A percentile compares a stretch with the other conserved stretches of the same genome.
Evolutionary conservation across 2,797 vertebrate species (phyloP).

Genomic region (Gephyroberyx darwinii): DNA sequence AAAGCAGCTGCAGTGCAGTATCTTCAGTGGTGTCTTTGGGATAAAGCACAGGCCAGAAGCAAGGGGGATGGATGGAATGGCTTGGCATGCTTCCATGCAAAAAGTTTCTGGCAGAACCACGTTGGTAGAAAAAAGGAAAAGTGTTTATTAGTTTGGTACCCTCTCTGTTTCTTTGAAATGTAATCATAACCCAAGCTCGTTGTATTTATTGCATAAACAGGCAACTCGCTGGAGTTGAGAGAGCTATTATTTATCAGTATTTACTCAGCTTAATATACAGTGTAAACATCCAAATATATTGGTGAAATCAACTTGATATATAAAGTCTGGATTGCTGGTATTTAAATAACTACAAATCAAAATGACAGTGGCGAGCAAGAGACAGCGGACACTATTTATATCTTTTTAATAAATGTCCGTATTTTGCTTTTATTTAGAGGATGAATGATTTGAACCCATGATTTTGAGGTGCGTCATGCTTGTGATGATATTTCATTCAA

Average conservation of each 20-base stretch:
- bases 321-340: slow-evolving; percentile 40
- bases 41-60: slow-evolving; percentile 64
- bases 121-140: slow-evolving; percentile 54
- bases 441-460: background rate
- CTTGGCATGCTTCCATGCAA: slow-evolving; percentile 66
- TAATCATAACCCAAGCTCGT: slow-evolving; percentile 67
- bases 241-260: slow-evolving; percentile 67
- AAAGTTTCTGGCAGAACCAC: slow-evolving; percentile 63
- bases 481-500: slow-evolving; percentile 24
- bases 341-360: background rate
- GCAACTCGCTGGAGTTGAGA: slow-evolving; percentile 40
- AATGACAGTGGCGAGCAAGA: slow-evolving; percentile 58
- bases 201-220: slow-evolving; percentile 74
- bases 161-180: slow-evolving; percentile 69
- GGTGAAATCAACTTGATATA: slow-evolving; percentile 55
- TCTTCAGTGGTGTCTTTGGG: slow-evolving; percentile 53
- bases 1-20: slow-evolving; percentile 42
- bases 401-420: background rate
- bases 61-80: slow-evolving; percentile 59
- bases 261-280: slow-evolving; percentile 46
- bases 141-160: slow-evolving; percentile 75
- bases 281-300: slow-evolving; percentile 56
- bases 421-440: background rate
- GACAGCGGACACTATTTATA: slow-evolving; percentile 25
- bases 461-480: background rate